phyloP scores from a whole-genome alignment of 2,888 invertebrate genomes.

The Calliphora vomitoria region DNA sequence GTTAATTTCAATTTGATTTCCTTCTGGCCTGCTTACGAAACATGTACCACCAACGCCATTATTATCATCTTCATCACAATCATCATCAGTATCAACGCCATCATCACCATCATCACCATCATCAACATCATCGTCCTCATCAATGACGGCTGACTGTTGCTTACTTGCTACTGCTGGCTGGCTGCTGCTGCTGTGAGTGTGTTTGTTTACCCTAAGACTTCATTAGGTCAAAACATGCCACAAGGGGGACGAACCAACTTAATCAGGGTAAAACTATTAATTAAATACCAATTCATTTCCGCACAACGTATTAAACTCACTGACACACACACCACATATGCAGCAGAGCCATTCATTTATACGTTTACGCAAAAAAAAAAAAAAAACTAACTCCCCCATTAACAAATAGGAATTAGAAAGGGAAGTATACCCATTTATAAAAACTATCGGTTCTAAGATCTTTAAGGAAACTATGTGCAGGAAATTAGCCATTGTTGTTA shows the following conservation, averaged over 20 bases:
- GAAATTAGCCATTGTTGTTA: conserved; percentile 33
- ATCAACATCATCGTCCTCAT: conserved; percentile 12
- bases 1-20: conserved; percentile 84
- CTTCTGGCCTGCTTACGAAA: conserved; percentile 75
- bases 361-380: background rate
- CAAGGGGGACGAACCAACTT: conserved; percentile 76
- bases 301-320: conserved; percentile 77
- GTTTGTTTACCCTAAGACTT: conserved; percentile 78
- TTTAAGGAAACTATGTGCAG: conserved; percentile 7
- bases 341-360: conserved; percentile 4
- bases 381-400: conserved; percentile 34
- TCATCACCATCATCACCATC: conserved; percentile 29
- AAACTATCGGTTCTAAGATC: conserved; percentile 9
- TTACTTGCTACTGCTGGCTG: conserved; percentile 61
- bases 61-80: conserved; percentile 35
- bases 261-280: conserved; percentile 84
- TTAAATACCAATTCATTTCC: conserved; percentile 84
- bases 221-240: conserved; percentile 82
- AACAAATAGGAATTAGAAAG: conserved; percentile 17
- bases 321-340: conserved; percentile 39
- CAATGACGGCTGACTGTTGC: conserved; percentile 67
- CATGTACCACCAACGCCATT: conserved; percentile 64
- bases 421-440: conserved; percentile 6
- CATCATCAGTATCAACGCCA: conserved; percentile 31
- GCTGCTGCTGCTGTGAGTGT: conserved; percentile 1